Percentiles rank a stretch among this genome's conserved stretches.
These are phyloP conservation scores for Protobothrops flavoviridis DNA, from an alignment of 2,113 vertebrate species.

Conservation along the genomic window DNA sequence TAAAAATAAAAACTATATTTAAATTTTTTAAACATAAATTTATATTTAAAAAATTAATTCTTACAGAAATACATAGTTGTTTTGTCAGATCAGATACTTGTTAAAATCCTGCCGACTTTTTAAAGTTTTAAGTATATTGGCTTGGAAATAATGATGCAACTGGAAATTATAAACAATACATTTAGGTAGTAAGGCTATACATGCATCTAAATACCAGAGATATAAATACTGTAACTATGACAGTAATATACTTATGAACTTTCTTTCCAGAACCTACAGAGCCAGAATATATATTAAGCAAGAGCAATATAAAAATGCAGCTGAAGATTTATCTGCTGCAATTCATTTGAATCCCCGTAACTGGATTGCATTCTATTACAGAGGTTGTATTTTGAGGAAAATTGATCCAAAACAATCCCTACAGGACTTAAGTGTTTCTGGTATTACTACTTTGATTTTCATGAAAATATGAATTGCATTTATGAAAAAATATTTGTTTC, in stretches of 20 bases:
- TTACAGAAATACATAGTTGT: background rate
- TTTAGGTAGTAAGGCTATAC: background rate
- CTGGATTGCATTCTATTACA: conserved; percentile 75
- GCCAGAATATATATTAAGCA: conserved; percentile 71
- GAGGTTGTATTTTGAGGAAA: conserved; percentile 72
- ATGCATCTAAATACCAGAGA: background rate
- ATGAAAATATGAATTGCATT: background rate
- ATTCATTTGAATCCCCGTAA: conserved; percentile 73
- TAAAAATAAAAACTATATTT: background rate
- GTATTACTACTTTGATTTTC: conserved; percentile 53
- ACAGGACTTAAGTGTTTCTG: conserved; percentile 77
- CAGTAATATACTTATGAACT: background rate
- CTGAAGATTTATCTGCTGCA: conserved; percentile 69
- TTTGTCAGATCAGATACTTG: background rate
- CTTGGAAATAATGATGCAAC: background rate
- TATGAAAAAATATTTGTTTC: background rate
- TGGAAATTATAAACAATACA: background rate
- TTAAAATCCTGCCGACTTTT: background rate
- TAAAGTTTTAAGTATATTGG: background rate
- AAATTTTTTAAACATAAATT: background rate
- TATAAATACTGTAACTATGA: conserved; percentile 14
- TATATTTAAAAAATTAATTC: background rate
- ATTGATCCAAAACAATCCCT: conserved; percentile 64
- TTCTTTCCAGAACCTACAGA: conserved; percentile 65
- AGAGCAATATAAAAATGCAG: conserved; percentile 59